Base-by-base conservation (phyloP, 2,888 invertebrate genomes). In the Ctenicera cuprea region DNA sequence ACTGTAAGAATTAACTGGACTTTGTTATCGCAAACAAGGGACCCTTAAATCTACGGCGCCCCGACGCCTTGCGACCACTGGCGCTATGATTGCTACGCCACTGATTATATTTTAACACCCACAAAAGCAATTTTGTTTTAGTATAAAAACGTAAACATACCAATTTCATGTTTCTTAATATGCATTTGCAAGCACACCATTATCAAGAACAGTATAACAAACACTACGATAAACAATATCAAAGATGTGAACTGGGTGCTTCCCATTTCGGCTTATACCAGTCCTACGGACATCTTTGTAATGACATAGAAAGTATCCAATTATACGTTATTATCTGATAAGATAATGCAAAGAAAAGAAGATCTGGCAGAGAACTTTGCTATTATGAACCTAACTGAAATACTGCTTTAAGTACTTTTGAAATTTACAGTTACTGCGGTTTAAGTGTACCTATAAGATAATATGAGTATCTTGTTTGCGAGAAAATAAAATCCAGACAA, bases 161-260 rank as follows among this genome's bases (percentile, higher is more conserved):
- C 63, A 14, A 0, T 20, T 14, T 57, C 57, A 8, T 43, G 30
- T 18, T 45, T 54, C 54, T 65, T 54, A 30, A 71, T 64, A 65
- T 45, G 18, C 9, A 43, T 38, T 4, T 64, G 64, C 14, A 71
- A 57, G 22, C 71, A 63, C 30, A 65, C 33, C 64, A 71, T 65
- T 14, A 65, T 7, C n/a, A 71, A 57, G 41, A 64, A 57, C 26
- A 71, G 18, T 14, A 57, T 16, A 5, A 41, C 3, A 63, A 70
- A 65, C 33, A 71, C 12, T 20, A 57, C 22, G 18, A 64, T n/a
- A 37, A 71, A 71, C 16, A 65, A 14, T 12, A 33, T 16, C 18
- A 71, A 41, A 9, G 70, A n/a, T 9, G 33, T 16, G 37, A 20
- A 5, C 33, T 68, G 57, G 0, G n/a, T 45, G 14, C 22, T 16